phyloP scores from a whole-genome alignment of 2,888 invertebrate genomes.

The Scaptomyza polygonia region DNA sequence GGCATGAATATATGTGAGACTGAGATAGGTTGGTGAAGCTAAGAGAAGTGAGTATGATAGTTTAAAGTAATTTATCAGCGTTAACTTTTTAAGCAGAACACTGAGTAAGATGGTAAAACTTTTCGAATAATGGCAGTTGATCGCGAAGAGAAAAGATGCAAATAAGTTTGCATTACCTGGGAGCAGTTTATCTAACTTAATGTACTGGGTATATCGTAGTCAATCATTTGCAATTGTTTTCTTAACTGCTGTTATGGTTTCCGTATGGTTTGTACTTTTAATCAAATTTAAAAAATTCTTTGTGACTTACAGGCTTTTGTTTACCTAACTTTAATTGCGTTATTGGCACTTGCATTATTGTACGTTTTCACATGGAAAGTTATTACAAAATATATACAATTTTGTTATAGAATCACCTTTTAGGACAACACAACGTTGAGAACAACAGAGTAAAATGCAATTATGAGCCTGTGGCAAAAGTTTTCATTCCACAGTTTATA shows the following conservation, averaged over 20 bases:
- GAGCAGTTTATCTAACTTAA: too few relatives aligned
- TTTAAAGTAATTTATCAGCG: too few relatives aligned
- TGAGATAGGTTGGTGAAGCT: too few relatives aligned
- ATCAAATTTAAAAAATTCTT: neutral
- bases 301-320: neutral
- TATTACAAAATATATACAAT: neutral
- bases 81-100: too few relatives aligned
- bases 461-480: neutral
- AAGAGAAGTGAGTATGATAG: too few relatives aligned
- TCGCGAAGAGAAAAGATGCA: too few relatives aligned
- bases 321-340: conserved; percentile 5
- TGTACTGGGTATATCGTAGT: neutral
- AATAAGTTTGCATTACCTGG: too few relatives aligned
- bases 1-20: too few relatives aligned
- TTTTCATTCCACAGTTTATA: conserved; percentile 4
- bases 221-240: neutral
- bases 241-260: neutral
- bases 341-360: neutral
- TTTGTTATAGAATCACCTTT: neutral
- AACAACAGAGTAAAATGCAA: neutral
- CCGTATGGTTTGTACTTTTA: neutral
- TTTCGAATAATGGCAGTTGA: too few relatives aligned
- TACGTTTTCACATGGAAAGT: neutral
- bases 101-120: too few relatives aligned
- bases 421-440: neutral